Base-by-base conservation (phyloP, 2,797 vertebrate species). In the Cynodonichthys magdalenae region DNA sequence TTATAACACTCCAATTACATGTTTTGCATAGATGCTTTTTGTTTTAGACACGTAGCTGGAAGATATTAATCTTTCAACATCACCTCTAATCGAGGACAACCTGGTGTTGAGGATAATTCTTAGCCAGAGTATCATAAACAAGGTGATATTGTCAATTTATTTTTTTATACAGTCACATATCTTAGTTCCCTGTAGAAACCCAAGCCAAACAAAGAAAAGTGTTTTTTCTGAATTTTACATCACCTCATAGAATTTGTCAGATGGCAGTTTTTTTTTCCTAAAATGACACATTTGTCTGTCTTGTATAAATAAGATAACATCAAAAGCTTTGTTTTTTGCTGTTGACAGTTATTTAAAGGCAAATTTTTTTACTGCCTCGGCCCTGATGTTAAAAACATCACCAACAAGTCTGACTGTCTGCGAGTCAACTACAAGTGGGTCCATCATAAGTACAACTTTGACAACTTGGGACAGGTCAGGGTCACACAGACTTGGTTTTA, bases 361-460 rank as follows among this genome's bases (percentile, higher is more conserved):
- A 99, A 99, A 76, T 99, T 99, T 92, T 99, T 96, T 90, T 94
- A 99, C 84, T 99, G 97, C 79, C 91, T 96, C 18, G 97, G 97
- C 1, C 89, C 92, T 0, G 97, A 99, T 72, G 95, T 96, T 72
- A 96, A 95, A 79, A 98, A 99, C 84, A 95, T 99, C 87, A 98
- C 96, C 85, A 99, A 99, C 92, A 95, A 95, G 53, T 98, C 97
- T 0, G 97, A 99, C 92, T 99, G 97, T 0, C 19, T 97, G 81
- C 94, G 94, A 0, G 96, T 94, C 90, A 97, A 95, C 88, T 97
- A 97, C 90, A 97, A 96, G 82, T 99, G 97, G 97, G 95, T 97
- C 47, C 97, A 98, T 82, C 96, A 98, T 83, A 99, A 99, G 63
- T 99, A 99, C 90, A 99, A 99, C 92, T 99, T 99, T 0, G 97